Conservation (phyloP, 2,888 invertebrate species). For the Leptopilina drosophilae region DNA sequence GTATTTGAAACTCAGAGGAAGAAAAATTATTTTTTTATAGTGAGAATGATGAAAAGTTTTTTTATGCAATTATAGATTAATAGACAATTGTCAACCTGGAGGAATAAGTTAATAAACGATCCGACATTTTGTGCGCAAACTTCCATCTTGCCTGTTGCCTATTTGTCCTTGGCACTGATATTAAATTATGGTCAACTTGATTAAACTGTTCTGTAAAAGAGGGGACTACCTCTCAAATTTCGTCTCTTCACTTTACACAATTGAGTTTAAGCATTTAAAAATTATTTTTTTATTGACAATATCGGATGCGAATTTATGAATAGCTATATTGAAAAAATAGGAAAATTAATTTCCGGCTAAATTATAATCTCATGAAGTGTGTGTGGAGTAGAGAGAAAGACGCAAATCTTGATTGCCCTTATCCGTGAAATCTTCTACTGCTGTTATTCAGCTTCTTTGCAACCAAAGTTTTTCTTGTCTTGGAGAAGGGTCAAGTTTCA, state of each 20-base stretch:
- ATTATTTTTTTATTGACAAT: not conserved
- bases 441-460: slow-evolving; percentile 15
- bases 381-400: not conserved
- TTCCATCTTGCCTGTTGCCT: slow-evolving; percentile 28
- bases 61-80: slow-evolving; percentile 6
- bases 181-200: slow-evolving; percentile 21
- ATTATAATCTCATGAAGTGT: not conserved
- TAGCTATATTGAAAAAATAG: not conserved
- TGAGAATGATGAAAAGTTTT: slow-evolving; percentile 3
- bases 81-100: not conserved
- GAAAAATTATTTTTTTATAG: not conserved
- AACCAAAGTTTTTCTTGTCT: slow-evolving; percentile 32
- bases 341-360: slow-evolving; percentile 28
- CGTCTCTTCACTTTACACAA: not conserved
- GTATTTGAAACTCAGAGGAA: not conserved
- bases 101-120: not conserved
- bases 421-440: slow-evolving; percentile 32
- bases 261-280: not conserved
- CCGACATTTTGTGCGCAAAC: not conserved
- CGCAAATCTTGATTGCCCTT: slow-evolving; percentile 34
- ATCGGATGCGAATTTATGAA: not conserved
- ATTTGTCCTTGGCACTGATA: slow-evolving; percentile 3
- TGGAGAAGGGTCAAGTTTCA: slow-evolving; percentile 34
- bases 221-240: slow-evolving; percentile 4
- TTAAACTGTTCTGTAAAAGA: slow-evolving; percentile 11